Base-by-base conservation (phyloP, 2,113 vertebrate species). In the Zosterops lateralis region DNA sequence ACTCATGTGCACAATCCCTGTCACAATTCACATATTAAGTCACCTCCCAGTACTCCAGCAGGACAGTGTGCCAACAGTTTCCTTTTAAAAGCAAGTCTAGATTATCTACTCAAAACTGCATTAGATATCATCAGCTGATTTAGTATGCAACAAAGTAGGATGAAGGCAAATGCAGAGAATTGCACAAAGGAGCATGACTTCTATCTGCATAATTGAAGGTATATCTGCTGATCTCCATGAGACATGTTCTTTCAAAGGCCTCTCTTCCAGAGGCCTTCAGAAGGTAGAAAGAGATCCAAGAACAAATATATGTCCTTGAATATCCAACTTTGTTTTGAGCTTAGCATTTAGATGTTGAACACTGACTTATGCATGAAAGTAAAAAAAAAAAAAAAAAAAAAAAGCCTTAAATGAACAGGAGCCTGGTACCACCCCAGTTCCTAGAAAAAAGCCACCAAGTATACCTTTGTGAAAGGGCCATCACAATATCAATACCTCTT, bases 171-270 rank as follows among this genome's bases (percentile, higher is more conserved):
- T 7, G 29, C 47, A 90, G 7, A 50, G 36, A 89, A 90, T 1
- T 65, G 47, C 12, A 79, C 3, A 7, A 61, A 84, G 71, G 12
- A 79, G 18, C 34, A 87, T 14, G 16, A 57, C 42, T 57, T 68
- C 58, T 54, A 93, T n/a, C 38, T 36, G 28, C 60, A 77, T 93
- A 91, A 83, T 73, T 87, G 62, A 90, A 93, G 36, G 70, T 31
- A 38, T 38, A 53, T 16, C 38, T 42, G 31, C 56, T 78, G 66
- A 80, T 84, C 70, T 91, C 72, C 74, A 54, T 10, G n/a, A 91
- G 12, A 70, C 10, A 28, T 26, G 6, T 62, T 87, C 36, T 87
- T 95, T 82, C 54, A 91, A 68, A 87, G 74, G 14, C 44, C 21
- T 76, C 56, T 38, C n/a, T 80, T 90, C 62, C 50, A 88, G 64